Conservation (phyloP, 2,113 vertebrate genomes). For the Chitala chitala region DNA sequence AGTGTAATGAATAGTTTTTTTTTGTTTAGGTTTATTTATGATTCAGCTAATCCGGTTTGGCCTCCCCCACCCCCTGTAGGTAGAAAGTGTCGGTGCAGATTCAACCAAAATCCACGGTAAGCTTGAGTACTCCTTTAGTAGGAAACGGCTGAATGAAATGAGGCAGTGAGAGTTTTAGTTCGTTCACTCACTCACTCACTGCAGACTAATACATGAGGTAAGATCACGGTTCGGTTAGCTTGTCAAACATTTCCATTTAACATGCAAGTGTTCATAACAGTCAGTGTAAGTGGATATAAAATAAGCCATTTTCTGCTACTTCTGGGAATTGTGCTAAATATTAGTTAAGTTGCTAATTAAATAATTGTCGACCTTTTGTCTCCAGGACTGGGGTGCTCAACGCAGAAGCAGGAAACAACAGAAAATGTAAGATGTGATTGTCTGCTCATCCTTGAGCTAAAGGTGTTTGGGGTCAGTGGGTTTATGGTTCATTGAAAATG, state of each 20-base stretch:
- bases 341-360: not conserved
- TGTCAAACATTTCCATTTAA: no score
- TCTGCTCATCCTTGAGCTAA: not conserved
- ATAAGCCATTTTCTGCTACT: not conserved
- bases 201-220: no score
- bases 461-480: no score
- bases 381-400: conserved; percentile 54
- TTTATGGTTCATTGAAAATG: no score
- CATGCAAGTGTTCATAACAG: no score
- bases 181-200: not conserved
- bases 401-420: conserved; percentile 57
- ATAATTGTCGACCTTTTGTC: not conserved
- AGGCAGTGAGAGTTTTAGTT: not conserved
- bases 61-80: conserved; percentile 48
- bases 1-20: not conserved
- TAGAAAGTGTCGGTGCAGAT: conserved; percentile 73
- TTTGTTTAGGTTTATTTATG: not conserved
- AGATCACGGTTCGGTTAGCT: no score
- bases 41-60: not conserved
- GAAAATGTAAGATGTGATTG: conserved; percentile 52
- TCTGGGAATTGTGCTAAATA: not conserved
- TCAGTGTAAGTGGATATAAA: no score
- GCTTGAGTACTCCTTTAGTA: not conserved
- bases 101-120: conserved; percentile 70
- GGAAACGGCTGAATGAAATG: no score